A percentile compares a stretch with the other conserved stretches of the same genome.
These are phyloP conservation scores for Acanthurus tractus DNA, from an alignment of 2,797 vertebrate genomes.

Conservation along the genomic window DNA sequence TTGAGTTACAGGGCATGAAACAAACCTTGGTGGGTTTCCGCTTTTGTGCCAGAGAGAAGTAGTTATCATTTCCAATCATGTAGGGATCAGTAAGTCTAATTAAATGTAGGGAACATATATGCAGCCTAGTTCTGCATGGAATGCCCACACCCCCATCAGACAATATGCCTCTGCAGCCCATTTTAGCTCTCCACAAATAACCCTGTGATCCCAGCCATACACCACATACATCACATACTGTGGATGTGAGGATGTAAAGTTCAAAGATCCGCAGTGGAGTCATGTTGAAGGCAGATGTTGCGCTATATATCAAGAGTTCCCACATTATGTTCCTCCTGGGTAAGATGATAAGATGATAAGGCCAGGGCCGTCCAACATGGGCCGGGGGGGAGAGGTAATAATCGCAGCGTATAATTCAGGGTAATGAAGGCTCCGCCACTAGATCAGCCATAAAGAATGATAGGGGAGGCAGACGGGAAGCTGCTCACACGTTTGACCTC, in stretches of 20 bases:
- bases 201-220: slow-evolving; percentile 59
- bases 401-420: slow-evolving; percentile 81
- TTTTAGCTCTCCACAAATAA: slow-evolving; percentile 66
- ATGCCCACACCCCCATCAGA: slow-evolving; percentile 36
- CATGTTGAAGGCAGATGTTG: slow-evolving; percentile 84
- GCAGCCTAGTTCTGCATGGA: slow-evolving; percentile 14
- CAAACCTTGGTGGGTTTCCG: slow-evolving; percentile 20
- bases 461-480: slow-evolving; percentile 74
- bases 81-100: slow-evolving; percentile 54
- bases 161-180: slow-evolving; percentile 58
- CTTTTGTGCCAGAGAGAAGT: slow-evolving; percentile 27
- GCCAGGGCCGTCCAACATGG: slow-evolving; percentile 69
- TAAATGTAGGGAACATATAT: slow-evolving; percentile 50
- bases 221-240: slow-evolving; percentile 69
- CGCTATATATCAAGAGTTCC: slow-evolving; percentile 66
- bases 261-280: slow-evolving; percentile 75
- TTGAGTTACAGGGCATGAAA: slow-evolving; percentile 34
- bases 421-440: slow-evolving; percentile 83
- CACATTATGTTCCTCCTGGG: slow-evolving; percentile 74
- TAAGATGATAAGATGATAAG: slow-evolving; percentile 81
- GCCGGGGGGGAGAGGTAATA: slow-evolving; percentile 78
- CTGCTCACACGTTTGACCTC: slow-evolving; percentile 78
- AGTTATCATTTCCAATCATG: slow-evolving; percentile 39
- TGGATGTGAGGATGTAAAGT: slow-evolving; percentile 68
- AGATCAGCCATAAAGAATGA: slow-evolving; percentile 83